phyloP scores from a whole-genome alignment of 37 sponge, comb jelly and placozoan genomes.

The Theonella swinhoei region DNA sequence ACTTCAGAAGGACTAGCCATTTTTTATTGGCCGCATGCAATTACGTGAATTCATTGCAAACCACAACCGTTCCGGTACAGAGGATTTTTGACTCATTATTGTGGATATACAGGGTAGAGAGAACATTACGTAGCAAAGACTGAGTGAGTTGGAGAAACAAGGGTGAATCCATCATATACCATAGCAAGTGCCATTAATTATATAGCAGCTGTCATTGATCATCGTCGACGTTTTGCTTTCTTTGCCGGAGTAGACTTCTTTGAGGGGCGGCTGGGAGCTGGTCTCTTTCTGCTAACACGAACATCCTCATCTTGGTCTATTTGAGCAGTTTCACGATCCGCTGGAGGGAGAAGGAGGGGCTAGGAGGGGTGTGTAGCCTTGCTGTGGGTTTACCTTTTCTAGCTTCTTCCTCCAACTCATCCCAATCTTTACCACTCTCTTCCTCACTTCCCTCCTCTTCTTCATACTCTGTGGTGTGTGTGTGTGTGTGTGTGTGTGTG shows the following conservation, averaged over 20 bases:
- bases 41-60: background rate
- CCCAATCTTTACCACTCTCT: slow-evolving; percentile 96
- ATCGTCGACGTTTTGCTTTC: background rate
- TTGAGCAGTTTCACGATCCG: background rate
- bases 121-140: no score
- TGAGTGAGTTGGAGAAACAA: no score
- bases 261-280: background rate
- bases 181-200: no score
- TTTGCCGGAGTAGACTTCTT: background rate
- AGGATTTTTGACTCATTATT: no score
- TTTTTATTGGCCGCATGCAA: background rate
- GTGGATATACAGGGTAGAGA: no score
- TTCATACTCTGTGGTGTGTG: slow-evolving; percentile 46
- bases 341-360: background rate
- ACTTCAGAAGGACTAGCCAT: slow-evolving; percentile 41
- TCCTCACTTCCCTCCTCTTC: slow-evolving; percentile 78
- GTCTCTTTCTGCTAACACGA: background rate
- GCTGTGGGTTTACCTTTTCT: slow-evolving; percentile 57
- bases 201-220: no score
- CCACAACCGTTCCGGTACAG: no score
- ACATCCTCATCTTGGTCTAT: background rate
- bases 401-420: slow-evolving; percentile 96
- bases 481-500: background rate
- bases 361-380: background rate
- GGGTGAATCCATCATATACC: no score